Conservation (phyloP, 2,113 vertebrate genomes). For the Solea senegalensis region DNA sequence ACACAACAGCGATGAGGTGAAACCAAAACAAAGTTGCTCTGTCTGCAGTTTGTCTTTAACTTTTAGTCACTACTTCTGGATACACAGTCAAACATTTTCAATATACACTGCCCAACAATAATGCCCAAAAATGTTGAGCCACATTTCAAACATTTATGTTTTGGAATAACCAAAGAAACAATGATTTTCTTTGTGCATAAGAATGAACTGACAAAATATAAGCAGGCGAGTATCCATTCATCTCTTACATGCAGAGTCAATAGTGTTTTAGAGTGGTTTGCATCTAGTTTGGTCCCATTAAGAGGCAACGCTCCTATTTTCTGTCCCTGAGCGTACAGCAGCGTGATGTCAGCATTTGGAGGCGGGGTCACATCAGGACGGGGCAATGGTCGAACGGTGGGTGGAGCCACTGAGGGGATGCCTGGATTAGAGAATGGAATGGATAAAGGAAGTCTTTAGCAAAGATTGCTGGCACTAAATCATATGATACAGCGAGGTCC, state of each 20-base stretch:
- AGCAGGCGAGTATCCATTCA: not conserved
- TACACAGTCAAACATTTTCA: too few species aligned
- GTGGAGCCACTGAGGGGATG: conserved; percentile 87
- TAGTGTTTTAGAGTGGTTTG: conserved; percentile 84
- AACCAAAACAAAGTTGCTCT: not conserved
- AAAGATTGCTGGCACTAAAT: not conserved
- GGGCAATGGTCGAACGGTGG: conserved; percentile 80
- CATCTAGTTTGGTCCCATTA: conserved; percentile 87
- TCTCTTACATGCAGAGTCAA: conserved; percentile 89
- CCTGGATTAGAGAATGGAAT: conserved; percentile 76
- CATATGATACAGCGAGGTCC: not conserved
- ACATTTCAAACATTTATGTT: too few species aligned
- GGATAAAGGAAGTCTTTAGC: not conserved
- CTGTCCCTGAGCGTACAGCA: conserved; percentile 96
- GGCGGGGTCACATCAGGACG: conserved; percentile 87
- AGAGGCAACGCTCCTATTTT: conserved; percentile 93
- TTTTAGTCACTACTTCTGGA: not conserved
- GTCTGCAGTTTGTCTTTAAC: not conserved
- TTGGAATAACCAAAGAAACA: too few species aligned
- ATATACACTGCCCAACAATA: too few species aligned
- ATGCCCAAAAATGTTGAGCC: too few species aligned
- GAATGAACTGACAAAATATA: too few species aligned
- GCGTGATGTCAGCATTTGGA: conserved; percentile 78
- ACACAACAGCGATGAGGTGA: too few species aligned
- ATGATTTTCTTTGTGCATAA: too few species aligned